Evolutionary conservation across 2,888 invertebrate genomes (phyloP).

Genomic region (Dasysyrphus tricinctus): DNA sequence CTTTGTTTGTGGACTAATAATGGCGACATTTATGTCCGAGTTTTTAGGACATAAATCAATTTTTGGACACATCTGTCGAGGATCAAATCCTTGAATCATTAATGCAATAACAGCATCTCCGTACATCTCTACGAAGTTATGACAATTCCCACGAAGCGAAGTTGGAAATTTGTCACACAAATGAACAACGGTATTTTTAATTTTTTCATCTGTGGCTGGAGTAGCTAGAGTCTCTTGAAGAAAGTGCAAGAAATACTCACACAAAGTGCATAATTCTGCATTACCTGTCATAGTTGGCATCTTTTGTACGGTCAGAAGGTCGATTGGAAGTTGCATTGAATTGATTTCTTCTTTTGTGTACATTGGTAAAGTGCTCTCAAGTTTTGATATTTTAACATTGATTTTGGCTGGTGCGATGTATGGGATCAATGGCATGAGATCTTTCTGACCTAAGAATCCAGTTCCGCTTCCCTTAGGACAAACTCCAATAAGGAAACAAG

Average conservation of each 20-base stretch:
- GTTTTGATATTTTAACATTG: slow-evolving; percentile 79
- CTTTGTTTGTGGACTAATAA: slow-evolving; percentile 36
- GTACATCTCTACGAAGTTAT: slow-evolving; percentile 90
- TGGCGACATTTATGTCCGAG: slow-evolving; percentile 76
- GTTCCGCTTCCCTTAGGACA: slow-evolving; percentile 79
- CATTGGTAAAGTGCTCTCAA: slow-evolving; percentile 80
- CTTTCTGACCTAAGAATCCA: slow-evolving; percentile 77
- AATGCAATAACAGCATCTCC: slow-evolving; percentile 91
- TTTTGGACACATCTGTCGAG: slow-evolving; percentile 86
- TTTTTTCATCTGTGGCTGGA: slow-evolving; percentile 87
- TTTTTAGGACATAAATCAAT: slow-evolving; percentile 88
- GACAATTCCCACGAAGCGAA: slow-evolving; percentile 87
- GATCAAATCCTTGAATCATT: slow-evolving; percentile 86
- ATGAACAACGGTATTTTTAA: slow-evolving; percentile 87
- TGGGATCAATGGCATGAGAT: slow-evolving; percentile 87
- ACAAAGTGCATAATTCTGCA: slow-evolving; percentile 88
- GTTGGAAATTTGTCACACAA: slow-evolving; percentile 89
- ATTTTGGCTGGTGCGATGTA: slow-evolving; percentile 83
- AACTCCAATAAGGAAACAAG: slow-evolving; percentile 88
- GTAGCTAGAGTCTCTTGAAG: slow-evolving; percentile 89
- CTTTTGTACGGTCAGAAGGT: slow-evolving; percentile 83
- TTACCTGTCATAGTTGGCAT: slow-evolving; percentile 81
- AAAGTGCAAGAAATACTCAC: slow-evolving; percentile 92
- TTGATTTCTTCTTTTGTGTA: slow-evolving; percentile 80
- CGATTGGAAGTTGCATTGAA: slow-evolving; percentile 85